phyloP scores from a whole-genome alignment of 2,797 vertebrate genomes.

The Rallus crepitans region DNA sequence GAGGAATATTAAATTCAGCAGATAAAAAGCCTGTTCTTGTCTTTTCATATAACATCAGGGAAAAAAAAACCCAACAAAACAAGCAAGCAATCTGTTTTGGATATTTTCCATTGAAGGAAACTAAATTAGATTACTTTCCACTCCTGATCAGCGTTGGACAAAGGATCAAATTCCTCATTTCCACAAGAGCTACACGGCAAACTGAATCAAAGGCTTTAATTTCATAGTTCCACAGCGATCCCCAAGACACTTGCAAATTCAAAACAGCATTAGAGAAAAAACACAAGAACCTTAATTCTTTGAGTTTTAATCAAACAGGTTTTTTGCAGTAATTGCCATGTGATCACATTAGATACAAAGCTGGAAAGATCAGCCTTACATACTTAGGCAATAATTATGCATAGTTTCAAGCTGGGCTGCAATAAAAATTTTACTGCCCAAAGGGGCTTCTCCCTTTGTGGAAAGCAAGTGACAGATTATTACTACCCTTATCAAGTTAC shows the following conservation, averaged over 20 bases:
- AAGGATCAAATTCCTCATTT: background rate
- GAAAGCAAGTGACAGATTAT: background rate
- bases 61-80: background rate
- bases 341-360: background rate
- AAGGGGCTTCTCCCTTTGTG: background rate
- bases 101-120: background rate
- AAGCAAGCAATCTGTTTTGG: background rate
- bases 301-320: background rate
- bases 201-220: background rate
- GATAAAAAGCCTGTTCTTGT: background rate
- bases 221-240: background rate
- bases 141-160: background rate
- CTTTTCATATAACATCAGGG: background rate
- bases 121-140: background rate
- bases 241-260: background rate
- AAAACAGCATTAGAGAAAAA: background rate
- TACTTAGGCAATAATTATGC: background rate
- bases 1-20: constrained; percentile 20
- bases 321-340: background rate
- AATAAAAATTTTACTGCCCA: background rate
- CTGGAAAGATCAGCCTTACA: background rate
- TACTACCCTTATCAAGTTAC: background rate
- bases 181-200: background rate
- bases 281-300: background rate
- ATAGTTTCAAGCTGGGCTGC: background rate